Evolutionary conservation across 2,888 invertebrate genomes (phyloP).

Genomic region (Argyra leucocephala): DNA sequence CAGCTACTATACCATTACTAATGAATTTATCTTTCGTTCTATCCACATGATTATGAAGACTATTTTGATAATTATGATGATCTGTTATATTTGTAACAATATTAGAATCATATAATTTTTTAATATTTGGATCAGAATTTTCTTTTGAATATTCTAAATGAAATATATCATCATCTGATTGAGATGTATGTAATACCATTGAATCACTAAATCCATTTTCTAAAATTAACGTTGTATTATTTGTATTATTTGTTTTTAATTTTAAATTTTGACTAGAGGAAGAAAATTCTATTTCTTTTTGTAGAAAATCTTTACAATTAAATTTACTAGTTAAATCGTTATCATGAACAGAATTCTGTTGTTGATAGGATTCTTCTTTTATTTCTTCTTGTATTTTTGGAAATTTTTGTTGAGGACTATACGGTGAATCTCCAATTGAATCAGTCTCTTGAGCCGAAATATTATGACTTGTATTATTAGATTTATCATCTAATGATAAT

Average conservation of each 20-base stretch:
- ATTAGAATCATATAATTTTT: not conserved
- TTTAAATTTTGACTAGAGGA: slow-evolving; percentile 19
- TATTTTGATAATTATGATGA: slow-evolving; percentile 3
- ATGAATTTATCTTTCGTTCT: not conserved
- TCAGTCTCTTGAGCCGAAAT: slow-evolving; percentile 13
- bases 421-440: not conserved
- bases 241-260: slow-evolving; percentile 13
- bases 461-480: slow-evolving; percentile 17
- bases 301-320: slow-evolving; percentile 21
- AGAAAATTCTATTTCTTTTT: slow-evolving; percentile 22
- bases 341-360: not conserved
- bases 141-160: slow-evolving; percentile 5
- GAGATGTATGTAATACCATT: not conserved
- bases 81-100: not conserved
- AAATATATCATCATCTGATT: not conserved
- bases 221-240: not conserved
- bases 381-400: not conserved
- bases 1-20: not conserved
- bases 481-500: slow-evolving; percentile 19
- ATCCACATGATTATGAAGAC: not conserved
- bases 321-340: slow-evolving; percentile 16
- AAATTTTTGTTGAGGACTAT: not conserved
- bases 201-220: not conserved
- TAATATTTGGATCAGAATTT: slow-evolving; percentile 12
- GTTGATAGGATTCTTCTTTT: not conserved